Base-by-base conservation (phyloP, 2,797 vertebrate genomes). In the Phataginus tricuspis region DNA sequence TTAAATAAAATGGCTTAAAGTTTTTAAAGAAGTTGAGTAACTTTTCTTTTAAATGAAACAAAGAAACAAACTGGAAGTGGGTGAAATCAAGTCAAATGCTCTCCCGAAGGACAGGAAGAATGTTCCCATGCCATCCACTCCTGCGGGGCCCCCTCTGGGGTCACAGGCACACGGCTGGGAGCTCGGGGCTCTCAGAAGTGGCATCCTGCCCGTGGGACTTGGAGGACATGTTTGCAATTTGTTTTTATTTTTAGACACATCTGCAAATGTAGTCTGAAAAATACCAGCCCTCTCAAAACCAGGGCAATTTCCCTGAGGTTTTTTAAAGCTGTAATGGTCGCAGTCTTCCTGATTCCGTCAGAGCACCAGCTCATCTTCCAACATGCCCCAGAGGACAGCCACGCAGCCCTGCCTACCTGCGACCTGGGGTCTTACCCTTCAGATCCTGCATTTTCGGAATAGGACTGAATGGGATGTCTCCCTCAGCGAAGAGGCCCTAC, bases 161-260 rank as follows among this genome's bases (percentile, higher is more conserved):
- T 86, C 66, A 69, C 71, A 57, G 61, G 78, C n/a, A 91, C 8
- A 45, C 10, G 27, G 86, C 86, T 55, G 69, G 79, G 96, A 98
- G 97, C 95, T 94, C 18, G 2, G 69, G 27, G 42, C 95, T 94
- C 96, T 75, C 88, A 15, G 91, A 95, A 37, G 86, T 51, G 91
- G 88, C 94, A 55, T 12, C 72, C 78, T 91, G 96, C 98, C 98
- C 97, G 12, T 0, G 94, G 95, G 96, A 85, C 88, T 96, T 92
- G 80, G 23, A 71, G 85, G 94, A 91, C 82, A 97, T 93, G 97
- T 85, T 98, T 66, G 34, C 94, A 95, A 93, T 94, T 97, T 98
- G 91, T 93, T 96, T 98, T 97, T 61, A 87, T 97, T 98, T 98
- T 98, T 96, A 97, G 96, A 91, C 92, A 96, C 86, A 97, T 97